Evolutionary conservation across 2,888 invertebrate genomes (phyloP).

Genomic region (Drosophila robusta): DNA sequence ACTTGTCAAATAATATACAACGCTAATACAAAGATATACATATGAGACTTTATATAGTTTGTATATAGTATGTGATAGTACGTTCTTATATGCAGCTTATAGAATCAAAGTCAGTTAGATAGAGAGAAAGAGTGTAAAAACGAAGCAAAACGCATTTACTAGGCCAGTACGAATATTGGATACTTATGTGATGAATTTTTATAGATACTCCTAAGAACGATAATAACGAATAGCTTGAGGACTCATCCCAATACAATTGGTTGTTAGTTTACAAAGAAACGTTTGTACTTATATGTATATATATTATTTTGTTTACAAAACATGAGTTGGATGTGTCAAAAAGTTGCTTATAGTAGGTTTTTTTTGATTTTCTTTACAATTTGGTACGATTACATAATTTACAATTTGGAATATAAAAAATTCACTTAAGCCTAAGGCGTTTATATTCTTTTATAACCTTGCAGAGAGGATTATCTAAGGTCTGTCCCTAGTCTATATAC

Average conservation of each 20-base stretch:
- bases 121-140: slow-evolving; percentile 30
- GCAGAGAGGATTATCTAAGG: slow-evolving; percentile 9
- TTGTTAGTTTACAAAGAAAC: slow-evolving; percentile 51
- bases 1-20: slow-evolving; percentile 38
- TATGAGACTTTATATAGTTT: slow-evolving; percentile 26
- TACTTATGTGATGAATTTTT: slow-evolving; percentile 46
- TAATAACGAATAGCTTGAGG: slow-evolving; percentile 41
- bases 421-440: slow-evolving; percentile 43
- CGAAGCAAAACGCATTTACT: slow-evolving; percentile 49
- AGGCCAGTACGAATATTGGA: slow-evolving; percentile 37
- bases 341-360: slow-evolving; percentile 27
- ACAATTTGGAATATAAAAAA: slow-evolving; percentile 30
- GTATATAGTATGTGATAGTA: slow-evolving; percentile 27
- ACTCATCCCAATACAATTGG: slow-evolving; percentile 43
- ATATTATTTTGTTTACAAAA: slow-evolving; percentile 49
- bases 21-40: slow-evolving; percentile 40
- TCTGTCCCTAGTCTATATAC: not conserved
- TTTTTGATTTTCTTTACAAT: slow-evolving; percentile 4
- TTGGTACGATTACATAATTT: slow-evolving; percentile 27
- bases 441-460: slow-evolving; percentile 29
- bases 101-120: slow-evolving; percentile 22
- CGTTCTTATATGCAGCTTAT: slow-evolving; percentile 31
- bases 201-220: slow-evolving; percentile 38
- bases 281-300: slow-evolving; percentile 35
- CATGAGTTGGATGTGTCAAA: slow-evolving; percentile 41